phyloP scores from a whole-genome alignment of 2,888 invertebrate genomes.

The Cetonia aurata region DNA sequence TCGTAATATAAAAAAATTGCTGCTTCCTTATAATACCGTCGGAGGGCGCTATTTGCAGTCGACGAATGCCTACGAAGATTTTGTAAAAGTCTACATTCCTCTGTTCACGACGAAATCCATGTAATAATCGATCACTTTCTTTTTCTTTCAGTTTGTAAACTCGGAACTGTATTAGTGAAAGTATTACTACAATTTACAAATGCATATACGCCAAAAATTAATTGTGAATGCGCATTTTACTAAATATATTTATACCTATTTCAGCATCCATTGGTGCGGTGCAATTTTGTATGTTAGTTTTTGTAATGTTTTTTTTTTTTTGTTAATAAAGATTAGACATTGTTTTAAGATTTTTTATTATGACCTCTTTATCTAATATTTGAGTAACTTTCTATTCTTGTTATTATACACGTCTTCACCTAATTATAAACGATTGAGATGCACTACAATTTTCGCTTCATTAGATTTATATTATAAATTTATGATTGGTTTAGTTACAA shows the following conservation, averaged over 20 bases:
- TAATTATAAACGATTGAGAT: no score
- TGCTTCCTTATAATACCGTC: no score
- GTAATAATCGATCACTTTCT: neutral
- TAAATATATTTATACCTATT: constrained; percentile 42
- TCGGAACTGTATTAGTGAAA: constrained; percentile 8
- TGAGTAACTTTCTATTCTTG: neutral
- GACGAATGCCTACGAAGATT: neutral
- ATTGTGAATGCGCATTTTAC: constrained; percentile 43
- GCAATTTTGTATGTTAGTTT: constrained; percentile 60
- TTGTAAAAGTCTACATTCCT: constrained; percentile 11
- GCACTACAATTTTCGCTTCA: no score
- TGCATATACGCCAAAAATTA: neutral
- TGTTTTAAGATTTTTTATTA: constrained; percentile 29
- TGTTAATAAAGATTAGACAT: constrained; percentile 55
- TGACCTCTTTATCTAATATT: no score
- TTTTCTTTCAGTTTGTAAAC: neutral
- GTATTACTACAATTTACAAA: constrained; percentile 6
- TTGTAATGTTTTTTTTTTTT: constrained; percentile 58
- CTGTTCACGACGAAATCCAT: neutral
- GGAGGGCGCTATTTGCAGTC: no score
- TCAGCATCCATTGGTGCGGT: constrained; percentile 49
- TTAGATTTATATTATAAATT: no score
- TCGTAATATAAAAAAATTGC: constrained; percentile 4
- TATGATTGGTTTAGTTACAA: no score
- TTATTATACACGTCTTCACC: no score